phyloP scores from a whole-genome alignment of 2,113 vertebrate genomes.

The Pedetes capensis region DNA sequence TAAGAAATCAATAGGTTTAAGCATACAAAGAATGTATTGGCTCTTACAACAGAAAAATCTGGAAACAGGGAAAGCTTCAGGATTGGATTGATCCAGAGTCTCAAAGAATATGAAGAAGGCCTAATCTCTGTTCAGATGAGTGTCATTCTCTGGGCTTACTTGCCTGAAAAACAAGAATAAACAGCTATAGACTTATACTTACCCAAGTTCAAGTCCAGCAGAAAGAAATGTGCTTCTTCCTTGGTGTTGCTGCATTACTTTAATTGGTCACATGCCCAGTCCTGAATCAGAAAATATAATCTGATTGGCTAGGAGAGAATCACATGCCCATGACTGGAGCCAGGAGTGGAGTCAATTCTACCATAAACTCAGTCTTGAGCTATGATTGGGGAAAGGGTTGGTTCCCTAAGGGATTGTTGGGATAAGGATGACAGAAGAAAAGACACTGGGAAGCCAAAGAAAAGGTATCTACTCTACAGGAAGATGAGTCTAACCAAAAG shows the following conservation, averaged over 20 bases:
- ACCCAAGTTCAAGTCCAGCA: neutral
- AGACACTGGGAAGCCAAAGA: too few relatives aligned
- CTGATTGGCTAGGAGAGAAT: neutral
- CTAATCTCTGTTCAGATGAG: neutral
- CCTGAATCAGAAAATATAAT: neutral
- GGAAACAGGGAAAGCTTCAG: neutral
- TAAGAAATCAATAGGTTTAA: slow-evolving; percentile 11
- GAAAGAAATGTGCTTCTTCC: neutral
- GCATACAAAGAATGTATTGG: neutral
- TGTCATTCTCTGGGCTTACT: neutral
- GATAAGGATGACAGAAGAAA: neutral
- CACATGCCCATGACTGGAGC: neutral
- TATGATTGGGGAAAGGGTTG: neutral
- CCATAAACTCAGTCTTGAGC: neutral
- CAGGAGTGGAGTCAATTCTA: neutral
- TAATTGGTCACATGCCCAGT: neutral
- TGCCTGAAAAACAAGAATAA: neutral
- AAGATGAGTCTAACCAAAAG: neutral
- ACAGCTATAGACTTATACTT: neutral
- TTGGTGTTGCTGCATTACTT: neutral
- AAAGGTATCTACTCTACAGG: too few relatives aligned
- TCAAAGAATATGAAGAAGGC: neutral
- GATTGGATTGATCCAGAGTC: neutral
- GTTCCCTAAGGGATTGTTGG: neutral
- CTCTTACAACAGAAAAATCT: neutral